phyloP scores from a whole-genome alignment of 2,113 vertebrate genomes.

The Strigops habroptila region DNA sequence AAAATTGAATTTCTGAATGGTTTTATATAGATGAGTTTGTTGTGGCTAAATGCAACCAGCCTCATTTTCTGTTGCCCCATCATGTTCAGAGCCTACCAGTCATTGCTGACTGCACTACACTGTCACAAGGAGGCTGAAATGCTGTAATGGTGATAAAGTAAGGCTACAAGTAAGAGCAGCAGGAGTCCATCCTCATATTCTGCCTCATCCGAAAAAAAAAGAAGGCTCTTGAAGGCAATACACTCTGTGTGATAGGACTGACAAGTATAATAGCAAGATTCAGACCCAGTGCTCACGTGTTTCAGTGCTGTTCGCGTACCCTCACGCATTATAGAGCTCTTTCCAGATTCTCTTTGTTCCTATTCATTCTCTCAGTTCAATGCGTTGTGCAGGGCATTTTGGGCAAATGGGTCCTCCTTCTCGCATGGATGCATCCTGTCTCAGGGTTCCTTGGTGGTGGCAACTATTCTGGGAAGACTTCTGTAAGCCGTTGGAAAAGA shows the following conservation, averaged over 20 bases:
- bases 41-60: neutral
- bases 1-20: neutral
- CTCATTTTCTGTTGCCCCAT: neutral
- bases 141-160: fast-evolving
- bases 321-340: neutral
- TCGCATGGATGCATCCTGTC: fast-evolving
- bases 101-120: fast-evolving
- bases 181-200: neutral
- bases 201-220: neutral
- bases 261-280: neutral
- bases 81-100: neutral
- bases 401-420: neutral
- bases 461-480: neutral
- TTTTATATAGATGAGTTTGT: neutral
- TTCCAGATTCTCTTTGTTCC: neutral
- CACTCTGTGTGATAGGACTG: neutral
- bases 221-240: neutral
- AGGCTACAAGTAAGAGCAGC: neutral
- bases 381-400: neutral
- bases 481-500: neutral
- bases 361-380: neutral
- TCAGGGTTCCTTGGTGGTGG: neutral
- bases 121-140: neutral
- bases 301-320: neutral
- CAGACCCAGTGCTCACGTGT: fast-evolving